Percentiles rank a stretch among this genome's conserved stretches.
Conservation (phyloP, 2,113 vertebrate genomes). For the Piprites chloris region DNA sequence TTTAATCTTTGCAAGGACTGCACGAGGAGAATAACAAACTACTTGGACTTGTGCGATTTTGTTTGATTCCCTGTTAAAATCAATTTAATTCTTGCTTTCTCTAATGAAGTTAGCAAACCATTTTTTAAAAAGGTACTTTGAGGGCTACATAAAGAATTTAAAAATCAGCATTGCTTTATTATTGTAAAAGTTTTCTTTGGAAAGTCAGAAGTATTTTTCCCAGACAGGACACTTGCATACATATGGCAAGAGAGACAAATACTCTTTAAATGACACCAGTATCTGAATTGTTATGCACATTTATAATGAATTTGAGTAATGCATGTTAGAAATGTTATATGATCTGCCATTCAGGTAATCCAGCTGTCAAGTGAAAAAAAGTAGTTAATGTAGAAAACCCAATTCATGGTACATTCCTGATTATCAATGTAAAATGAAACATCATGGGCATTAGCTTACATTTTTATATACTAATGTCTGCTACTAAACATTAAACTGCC, state of each 20-base stretch:
- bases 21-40: not conserved
- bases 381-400: not conserved
- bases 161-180: not conserved
- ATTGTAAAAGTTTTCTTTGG: not conserved
- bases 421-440: not conserved
- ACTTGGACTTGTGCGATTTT: not conserved
- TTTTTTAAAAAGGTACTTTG: not conserved
- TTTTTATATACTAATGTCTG: not conserved
- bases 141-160: not conserved
- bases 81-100: not conserved
- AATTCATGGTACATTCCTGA: not conserved
- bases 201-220: not conserved
- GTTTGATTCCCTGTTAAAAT: not conserved
- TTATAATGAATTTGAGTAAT: not conserved
- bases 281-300: not conserved
- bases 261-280: not conserved
- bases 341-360: not conserved
- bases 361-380: not conserved
- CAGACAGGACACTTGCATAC: not conserved
- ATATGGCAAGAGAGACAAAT: not conserved
- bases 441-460: not conserved
- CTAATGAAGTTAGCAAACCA: not conserved
- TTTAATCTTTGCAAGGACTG: not conserved
- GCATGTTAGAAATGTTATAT: not conserved
- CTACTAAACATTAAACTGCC: not conserved